Evolutionary conservation across 2,888 invertebrate genomes (phyloP).

Genomic region (Philaethria dido): DNA sequence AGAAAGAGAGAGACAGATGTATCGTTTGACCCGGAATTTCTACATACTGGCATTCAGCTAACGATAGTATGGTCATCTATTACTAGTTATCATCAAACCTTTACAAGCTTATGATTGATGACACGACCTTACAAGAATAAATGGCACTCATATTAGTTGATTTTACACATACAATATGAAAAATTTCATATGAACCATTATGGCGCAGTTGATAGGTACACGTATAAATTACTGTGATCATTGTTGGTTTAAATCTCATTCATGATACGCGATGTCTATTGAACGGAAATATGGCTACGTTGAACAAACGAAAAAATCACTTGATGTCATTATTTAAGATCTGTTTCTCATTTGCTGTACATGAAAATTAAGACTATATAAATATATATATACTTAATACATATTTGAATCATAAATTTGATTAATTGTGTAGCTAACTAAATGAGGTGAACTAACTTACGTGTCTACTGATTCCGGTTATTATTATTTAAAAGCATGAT

Average conservation of each 20-base stretch:
- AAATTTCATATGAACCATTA: background rate
- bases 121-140: conserved; percentile 18
- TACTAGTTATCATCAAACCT: conserved; percentile 28
- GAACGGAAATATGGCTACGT: no score
- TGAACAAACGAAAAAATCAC: no score
- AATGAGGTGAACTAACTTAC: background rate
- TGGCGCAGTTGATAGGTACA: background rate
- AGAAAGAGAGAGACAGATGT: conserved; percentile 15
- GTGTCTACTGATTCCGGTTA: conserved; percentile 1
- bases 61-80: conserved; percentile 28
- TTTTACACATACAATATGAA: conserved; percentile 4
- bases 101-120: conserved; percentile 33
- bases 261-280: no score
- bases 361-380: no score
- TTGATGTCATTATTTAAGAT: no score
- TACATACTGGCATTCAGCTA: conserved; percentile 17
- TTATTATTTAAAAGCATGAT: no score
- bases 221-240: background rate
- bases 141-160: conserved; percentile 13
- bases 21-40: conserved; percentile 28
- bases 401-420: background rate
- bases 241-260: background rate
- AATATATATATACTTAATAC: no score
- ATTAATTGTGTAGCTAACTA: background rate
- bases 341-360: no score